Evolutionary conservation across 2,888 invertebrate species (phyloP), one percentile per base, ranked within the genome.

Genomic region (Tetragonisca angustula): DNA sequence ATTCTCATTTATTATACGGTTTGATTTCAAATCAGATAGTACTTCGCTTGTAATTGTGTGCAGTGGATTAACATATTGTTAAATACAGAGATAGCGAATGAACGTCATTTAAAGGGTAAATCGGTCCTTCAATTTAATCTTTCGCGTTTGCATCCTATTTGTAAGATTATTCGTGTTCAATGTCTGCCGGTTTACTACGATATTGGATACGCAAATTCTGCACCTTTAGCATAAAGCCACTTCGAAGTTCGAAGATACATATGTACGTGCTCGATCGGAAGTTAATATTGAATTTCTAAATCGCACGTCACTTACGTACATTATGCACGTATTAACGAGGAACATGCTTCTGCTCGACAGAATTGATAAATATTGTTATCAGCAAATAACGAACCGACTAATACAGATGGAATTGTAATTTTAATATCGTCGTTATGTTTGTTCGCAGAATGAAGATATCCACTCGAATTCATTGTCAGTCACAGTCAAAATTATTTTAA

Each of bases 201-300:
- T 71, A 81, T 75, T 75, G 61, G 32, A 67, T 71, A 75, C 75
- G 75, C 65, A 71, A 82, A 82, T 81, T 49, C 19, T 15, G 21
- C 24, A 4, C 64, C 27, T 67, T 64, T 50, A 68, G 43, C 52
- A 49, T n/a, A 11, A 43, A 61, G 36, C 61, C 49, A 54, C 52
- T 82, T 67, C 17, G 36, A 81, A 74, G 5, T 64, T 73, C 69
- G 21, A 71, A 4, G n/a, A 56, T n/a, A n/a, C n/a, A 15, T 56
- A 75, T 62, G 52, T 67, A 75, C 43, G 32, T 24, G 56, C 69
- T 52, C 36, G 11, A 69, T 64, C 67, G 52, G n/a, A 15, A 52
- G 52, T 68, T 68, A 72, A 67, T 79, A 61, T 67, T 54, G 62
- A 67, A 54, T 68, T 74, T 68, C 27, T 56, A 24, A 81, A 74